These are phyloP conservation scores for Drosophila busckii DNA, from an alignment of 1,140 invertebrate genomes.

Conservation along the genomic window DNA sequence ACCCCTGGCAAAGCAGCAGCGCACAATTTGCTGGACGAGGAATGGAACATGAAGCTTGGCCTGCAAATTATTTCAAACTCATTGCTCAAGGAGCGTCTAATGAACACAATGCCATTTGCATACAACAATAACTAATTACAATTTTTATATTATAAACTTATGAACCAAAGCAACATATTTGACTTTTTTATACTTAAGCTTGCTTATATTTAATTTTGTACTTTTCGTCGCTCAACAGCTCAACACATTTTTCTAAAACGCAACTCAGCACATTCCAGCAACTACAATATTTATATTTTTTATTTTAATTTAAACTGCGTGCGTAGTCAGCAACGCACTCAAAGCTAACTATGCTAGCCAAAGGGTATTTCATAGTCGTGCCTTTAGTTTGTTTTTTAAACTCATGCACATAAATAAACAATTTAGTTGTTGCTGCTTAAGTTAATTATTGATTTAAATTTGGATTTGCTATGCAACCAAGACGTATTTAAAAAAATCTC, in stretches of 20 bases:
- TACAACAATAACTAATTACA: conserved; percentile 68
- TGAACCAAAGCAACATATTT: conserved; percentile 41
- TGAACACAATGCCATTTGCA: conserved; percentile 78
- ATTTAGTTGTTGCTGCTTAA: conserved; percentile 34
- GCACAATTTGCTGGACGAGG: conserved; percentile 64
- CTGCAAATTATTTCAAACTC: conserved; percentile 78
- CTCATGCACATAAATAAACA: conserved; percentile 38
- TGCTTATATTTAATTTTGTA: no score
- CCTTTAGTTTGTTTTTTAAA: conserved; percentile 11
- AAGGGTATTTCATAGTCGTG: conserved; percentile 17
- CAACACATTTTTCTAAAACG: neutral
- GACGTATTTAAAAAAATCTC: conserved; percentile 5
- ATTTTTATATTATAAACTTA: conserved; percentile 17
- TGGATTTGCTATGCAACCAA: conserved; percentile 18
- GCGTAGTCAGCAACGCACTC: no score
- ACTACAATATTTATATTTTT: no score
- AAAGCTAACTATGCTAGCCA: neutral
- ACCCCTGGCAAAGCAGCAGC: conserved; percentile 58
- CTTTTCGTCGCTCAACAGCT: neutral
- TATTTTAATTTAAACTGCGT: no score
- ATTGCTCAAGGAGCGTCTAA: conserved; percentile 74
- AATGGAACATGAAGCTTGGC: conserved; percentile 78
- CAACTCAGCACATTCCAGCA: neutral
- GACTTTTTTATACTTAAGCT: conserved; percentile 32
- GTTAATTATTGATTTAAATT: conserved; percentile 41